Percentiles rank a stretch among this genome's conserved stretches.
phyloP scores from a whole-genome alignment of 2,888 invertebrate genomes.

The Sisyra nigra region DNA sequence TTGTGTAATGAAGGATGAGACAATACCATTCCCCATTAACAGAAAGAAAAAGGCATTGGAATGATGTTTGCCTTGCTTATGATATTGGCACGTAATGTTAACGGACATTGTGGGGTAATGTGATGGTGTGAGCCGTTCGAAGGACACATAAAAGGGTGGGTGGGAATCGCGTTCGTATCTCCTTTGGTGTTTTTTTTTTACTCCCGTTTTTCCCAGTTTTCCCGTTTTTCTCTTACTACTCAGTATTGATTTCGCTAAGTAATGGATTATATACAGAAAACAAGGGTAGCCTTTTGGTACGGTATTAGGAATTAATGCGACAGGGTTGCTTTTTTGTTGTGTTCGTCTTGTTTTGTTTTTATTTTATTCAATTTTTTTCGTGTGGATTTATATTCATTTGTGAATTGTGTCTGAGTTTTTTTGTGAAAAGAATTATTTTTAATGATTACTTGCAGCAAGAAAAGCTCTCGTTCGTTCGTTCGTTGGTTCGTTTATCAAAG shows the following conservation, averaged over 20 bases:
- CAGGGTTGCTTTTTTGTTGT: neutral
- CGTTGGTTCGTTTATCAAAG: too few relatives aligned
- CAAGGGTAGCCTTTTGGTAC: slow-evolving; percentile 1
- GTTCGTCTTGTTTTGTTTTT: slow-evolving; percentile 2
- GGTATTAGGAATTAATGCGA: slow-evolving; percentile 6
- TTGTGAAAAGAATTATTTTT: too few relatives aligned
- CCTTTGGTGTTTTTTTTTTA: neutral
- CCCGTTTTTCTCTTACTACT: slow-evolving; percentile 4
- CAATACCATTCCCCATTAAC: too few relatives aligned
- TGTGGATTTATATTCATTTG: neutral
- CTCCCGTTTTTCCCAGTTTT: neutral
- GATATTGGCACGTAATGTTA: too few relatives aligned
- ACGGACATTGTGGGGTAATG: too few relatives aligned
- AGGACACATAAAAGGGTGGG: neutral
- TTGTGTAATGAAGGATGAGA: too few relatives aligned
- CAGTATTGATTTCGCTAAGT: slow-evolving; percentile 9
- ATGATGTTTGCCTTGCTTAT: too few relatives aligned
- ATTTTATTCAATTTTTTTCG: slow-evolving; percentile 4
- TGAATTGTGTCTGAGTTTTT: too few relatives aligned
- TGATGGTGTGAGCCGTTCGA: neutral
- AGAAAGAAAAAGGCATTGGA: too few relatives aligned
- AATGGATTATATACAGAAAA: slow-evolving; percentile 7
- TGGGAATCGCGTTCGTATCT: neutral
- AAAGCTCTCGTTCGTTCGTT: too few relatives aligned
- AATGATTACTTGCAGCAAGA: too few relatives aligned